Evolutionary conservation across 2,113 vertebrate species (phyloP).

Genomic region (crab-eating macaque (Macaca fascicularis)): T2T-MFA8v1.1 NC_088376.1:57242501-57243000

Average conservation of each 20-base stretch:
- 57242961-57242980: not conserved
- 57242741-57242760: not conserved
- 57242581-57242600: not conserved
- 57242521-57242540: not conserved
- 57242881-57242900: not conserved
- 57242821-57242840: not conserved
- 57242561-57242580: not conserved
- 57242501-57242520: not conserved
- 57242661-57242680: constrained; percentile 98
- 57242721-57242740: constrained; percentile 7
- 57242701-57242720: constrained; percentile 97
- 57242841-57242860: constrained; percentile 8
- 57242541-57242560: not conserved
- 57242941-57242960: not conserved
- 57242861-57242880: not conserved
- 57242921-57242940: not conserved
- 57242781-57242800: not conserved
- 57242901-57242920: not conserved
- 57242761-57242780: not conserved
- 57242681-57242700: constrained; percentile 87
- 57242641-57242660: constrained; percentile 96
- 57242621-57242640: constrained; percentile 90
- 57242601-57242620: not conserved
- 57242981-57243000: not conserved
- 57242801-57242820: not conserved